phyloP scores from a whole-genome alignment of 2,888 invertebrate genomes.

The Hypolimnas misippus region DNA sequence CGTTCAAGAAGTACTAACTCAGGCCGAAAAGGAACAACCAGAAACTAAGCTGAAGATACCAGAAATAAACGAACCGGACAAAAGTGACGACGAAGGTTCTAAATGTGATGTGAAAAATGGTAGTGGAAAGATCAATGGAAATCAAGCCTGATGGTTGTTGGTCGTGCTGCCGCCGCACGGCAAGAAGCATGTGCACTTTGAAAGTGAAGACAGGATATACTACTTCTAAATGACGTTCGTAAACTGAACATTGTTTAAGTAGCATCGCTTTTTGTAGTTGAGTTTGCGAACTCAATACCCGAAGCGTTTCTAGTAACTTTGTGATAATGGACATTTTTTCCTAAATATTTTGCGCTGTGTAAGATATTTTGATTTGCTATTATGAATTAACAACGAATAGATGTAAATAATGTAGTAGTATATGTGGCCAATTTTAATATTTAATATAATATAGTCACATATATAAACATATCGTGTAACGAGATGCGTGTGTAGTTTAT shows the following conservation, averaged over 20 bases:
- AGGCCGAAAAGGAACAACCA: slow-evolving; percentile 57
- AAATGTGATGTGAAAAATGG: slow-evolving; percentile 45
- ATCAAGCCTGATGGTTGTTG: slow-evolving; percentile 74
- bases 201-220: slow-evolving; percentile 71
- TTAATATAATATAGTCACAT: slow-evolving; percentile 13
- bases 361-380: slow-evolving; percentile 23
- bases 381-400: slow-evolving; percentile 44
- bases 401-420: slow-evolving; percentile 23
- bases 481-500: slow-evolving; percentile 34
- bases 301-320: slow-evolving; percentile 7
- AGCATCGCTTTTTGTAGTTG: slow-evolving; percentile 20
- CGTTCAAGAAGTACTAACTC: slow-evolving; percentile 75
- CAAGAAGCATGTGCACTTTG: slow-evolving; percentile 80
- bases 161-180: slow-evolving; percentile 70
- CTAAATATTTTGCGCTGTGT: slow-evolving; percentile 17
- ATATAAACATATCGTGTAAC: slow-evolving; percentile 32
- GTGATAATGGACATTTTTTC: slow-evolving; percentile 11
- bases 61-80: slow-evolving; percentile 69
- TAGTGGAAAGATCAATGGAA: slow-evolving; percentile 46
- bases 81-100: slow-evolving; percentile 47
- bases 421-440: slow-evolving; percentile 33
- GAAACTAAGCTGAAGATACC: slow-evolving; percentile 60
- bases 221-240: slow-evolving; percentile 58
- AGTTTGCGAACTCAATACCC: slow-evolving; percentile 33
- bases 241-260: background rate